phyloP scores from a whole-genome alignment of 2,113 vertebrate species.

The Ovis canadensis region DNA sequence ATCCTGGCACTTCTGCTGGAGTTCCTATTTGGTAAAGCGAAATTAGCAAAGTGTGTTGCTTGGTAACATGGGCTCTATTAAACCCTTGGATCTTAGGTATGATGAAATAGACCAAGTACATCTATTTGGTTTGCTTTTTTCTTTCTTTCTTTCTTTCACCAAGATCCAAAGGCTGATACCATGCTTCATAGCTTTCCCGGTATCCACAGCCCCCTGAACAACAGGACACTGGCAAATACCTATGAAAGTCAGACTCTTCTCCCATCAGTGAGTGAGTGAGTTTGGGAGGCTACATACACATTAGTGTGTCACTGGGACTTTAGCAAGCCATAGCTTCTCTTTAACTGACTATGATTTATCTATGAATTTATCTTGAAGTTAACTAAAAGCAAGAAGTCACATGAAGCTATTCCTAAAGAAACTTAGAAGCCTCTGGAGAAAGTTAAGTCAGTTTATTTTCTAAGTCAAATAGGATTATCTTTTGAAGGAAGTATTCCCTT shows the following conservation, averaged over 20 bases:
- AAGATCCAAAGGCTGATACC: conserved; percentile 25
- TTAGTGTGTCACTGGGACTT: not conserved
- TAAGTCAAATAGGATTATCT: not conserved
- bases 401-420: not conserved
- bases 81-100: not conserved
- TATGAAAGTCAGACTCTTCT: conserved; percentile 22
- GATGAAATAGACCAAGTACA: not conserved
- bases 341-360: not conserved
- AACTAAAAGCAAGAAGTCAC: conserved; percentile 2
- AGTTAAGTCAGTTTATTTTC: conserved; percentile 13
- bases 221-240: not conserved
- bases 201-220: not conserved
- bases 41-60: conserved; percentile 36
- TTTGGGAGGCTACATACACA: not conserved
- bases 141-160: not conserved
- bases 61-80: conserved; percentile 16
- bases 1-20: not conserved
- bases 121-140: not conserved
- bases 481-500: not conserved
- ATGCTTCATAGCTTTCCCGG: not conserved
- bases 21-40: conserved; percentile 18
- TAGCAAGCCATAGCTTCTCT: not conserved
- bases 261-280: not conserved
- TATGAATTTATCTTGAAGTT: not conserved
- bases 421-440: conserved; percentile 20